Conservation (phyloP, 2,888 invertebrate species). For the Lordiphosa andalusiaca region DNA sequence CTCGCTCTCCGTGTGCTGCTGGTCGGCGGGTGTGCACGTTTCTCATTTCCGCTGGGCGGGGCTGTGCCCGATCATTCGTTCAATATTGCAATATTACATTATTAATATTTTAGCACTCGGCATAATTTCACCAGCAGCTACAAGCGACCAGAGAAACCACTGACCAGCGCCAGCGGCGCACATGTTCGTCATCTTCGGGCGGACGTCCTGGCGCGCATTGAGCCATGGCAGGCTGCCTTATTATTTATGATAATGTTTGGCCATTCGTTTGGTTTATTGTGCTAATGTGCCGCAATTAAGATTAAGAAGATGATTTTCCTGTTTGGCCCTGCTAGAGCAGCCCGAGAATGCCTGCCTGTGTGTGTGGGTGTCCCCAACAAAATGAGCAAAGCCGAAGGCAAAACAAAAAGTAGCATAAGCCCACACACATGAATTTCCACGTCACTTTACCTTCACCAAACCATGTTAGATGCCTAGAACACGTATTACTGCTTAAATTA, state of each 20-base stretch:
- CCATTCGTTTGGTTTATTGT: constrained; percentile 79
- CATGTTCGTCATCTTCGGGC: constrained; percentile 15
- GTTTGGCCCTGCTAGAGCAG: constrained; percentile 24
- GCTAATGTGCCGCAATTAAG: constrained; percentile 80
- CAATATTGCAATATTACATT: constrained; percentile 58
- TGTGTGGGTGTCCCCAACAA: neutral
- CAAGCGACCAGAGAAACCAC: constrained; percentile 25
- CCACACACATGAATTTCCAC: no score
- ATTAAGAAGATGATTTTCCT: constrained; percentile 78
- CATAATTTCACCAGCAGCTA: constrained; percentile 37
- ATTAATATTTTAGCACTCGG: constrained; percentile 67
- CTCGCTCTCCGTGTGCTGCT: neutral
- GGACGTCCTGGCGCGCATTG: constrained; percentile 65
- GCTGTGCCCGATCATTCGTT: constrained; percentile 16
- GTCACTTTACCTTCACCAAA: no score
- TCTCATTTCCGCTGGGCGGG: constrained; percentile 37
- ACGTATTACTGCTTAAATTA: no score
- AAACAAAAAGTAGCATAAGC: constrained; percentile 4
- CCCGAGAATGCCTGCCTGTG: constrained; percentile 17
- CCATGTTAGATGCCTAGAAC: no score
- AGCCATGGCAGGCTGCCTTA: constrained; percentile 66
- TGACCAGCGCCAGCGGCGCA: constrained; percentile 13
- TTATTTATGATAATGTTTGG: constrained; percentile 80
- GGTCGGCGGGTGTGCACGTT: constrained; percentile 10
- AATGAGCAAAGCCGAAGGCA: neutral